Base-by-base conservation (phyloP, 1,140 invertebrate genomes). In the Muscidifurax raptorellus region DNA sequence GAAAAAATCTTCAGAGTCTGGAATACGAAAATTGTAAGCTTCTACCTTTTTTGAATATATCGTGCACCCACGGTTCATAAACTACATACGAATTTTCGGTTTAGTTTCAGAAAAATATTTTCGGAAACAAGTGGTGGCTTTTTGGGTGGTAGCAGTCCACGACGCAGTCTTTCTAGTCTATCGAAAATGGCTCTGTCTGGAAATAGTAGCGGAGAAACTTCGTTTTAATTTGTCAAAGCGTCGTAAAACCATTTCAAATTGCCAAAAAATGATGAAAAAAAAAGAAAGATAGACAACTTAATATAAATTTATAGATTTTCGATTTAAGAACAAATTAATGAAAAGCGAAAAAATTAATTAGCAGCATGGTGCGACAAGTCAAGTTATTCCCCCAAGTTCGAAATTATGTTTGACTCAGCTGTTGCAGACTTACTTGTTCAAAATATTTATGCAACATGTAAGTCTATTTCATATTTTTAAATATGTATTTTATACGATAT, bases 1-100 rank as follows among this genome's bases (percentile, higher is more conserved):
- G 97, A 97, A 97, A 91, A 95, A 96, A 89, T 94, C 94, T 88
- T 95, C 95, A 18, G 96, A 97, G 92, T 97, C 97, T 83, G 97
- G 97, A 47, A 98, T 99, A 89, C 95, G 97, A 88, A 98, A 98
- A 95, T 98, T 99, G 98, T 99, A 95, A 96, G 97, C 96, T 30
- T 47, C 3, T 69, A 69, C 32, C 64, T 52, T 83, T 82, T 83
- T 32, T 22, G 30, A 64, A 69, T 69, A n/a, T 22, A 12, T 64
- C 59, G 22, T 64, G 52, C 9, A 67, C 25, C 1, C 28, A 22
- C 28, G 25, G 27, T 69, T 28, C 12, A 67, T 67, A n/a, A 22
- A 4, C n/a, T 67, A 25, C n/a, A 25, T 67, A 25, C 18, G 2
- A 30, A 69, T 75, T 30, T n/a, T 87, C 80, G 83, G 80, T 90